These are phyloP conservation scores for Synergus itoensis DNA, from an alignment of 2,888 invertebrate genomes.

Conservation along the genomic window DNA sequence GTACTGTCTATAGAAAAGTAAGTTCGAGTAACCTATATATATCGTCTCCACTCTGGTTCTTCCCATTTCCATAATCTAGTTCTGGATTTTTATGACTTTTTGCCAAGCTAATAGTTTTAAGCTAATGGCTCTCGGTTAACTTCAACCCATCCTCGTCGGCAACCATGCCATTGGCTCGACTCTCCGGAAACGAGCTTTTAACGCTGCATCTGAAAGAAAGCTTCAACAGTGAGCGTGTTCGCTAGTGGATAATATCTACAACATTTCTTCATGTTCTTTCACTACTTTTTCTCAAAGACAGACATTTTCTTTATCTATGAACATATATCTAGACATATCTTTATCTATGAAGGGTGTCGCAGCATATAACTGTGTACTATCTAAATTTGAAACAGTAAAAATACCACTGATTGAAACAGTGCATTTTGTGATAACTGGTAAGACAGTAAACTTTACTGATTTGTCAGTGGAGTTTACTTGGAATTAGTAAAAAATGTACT, in stretches of 20 bases:
- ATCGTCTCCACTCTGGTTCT: constrained; percentile 26
- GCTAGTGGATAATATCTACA: constrained; percentile 18
- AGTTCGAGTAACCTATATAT: constrained; percentile 20
- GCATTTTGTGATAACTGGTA: too few species aligned
- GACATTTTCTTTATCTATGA: too few species aligned
- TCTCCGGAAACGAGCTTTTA: constrained; percentile 66
- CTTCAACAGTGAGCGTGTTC: constrained; percentile 42
- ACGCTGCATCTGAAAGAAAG: constrained; percentile 54
- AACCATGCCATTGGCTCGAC: constrained; percentile 50
- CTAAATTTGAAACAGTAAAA: too few species aligned
- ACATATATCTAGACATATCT: too few species aligned
- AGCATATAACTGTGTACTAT: too few species aligned
- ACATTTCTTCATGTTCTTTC: constrained; percentile 16
- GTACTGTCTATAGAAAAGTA: background rate
- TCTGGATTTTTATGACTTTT: constrained; percentile 53
- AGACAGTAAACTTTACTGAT: too few species aligned
- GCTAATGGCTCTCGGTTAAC: constrained; percentile 66
- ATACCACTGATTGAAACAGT: too few species aligned
- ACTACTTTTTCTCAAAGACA: too few species aligned
- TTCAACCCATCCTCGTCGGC: constrained; percentile 54
- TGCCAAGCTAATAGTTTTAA: constrained; percentile 62
- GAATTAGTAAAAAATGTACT: too few species aligned
- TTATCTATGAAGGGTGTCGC: too few species aligned
- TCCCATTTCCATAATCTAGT: constrained; percentile 53
- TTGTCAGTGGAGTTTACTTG: too few species aligned